Evolutionary conservation across 2,113 vertebrate genomes (phyloP), one percentile per base, ranked within the genome.

Genomic region (Mus musculus): DNA sequence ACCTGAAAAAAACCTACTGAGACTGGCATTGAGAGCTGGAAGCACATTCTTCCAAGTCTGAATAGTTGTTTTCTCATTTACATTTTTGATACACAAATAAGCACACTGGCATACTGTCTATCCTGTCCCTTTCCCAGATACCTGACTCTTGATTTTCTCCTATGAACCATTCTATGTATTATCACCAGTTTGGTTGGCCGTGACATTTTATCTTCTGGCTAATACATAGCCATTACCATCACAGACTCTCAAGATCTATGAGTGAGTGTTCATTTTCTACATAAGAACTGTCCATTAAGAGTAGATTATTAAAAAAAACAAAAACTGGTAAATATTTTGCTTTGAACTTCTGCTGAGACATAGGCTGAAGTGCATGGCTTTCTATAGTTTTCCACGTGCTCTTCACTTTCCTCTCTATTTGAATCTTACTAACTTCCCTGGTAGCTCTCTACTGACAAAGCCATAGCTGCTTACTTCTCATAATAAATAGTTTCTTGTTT

Each of bases 401-500:
- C 59, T 84, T 42, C 56, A 78, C 30, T 46, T 87, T 90, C 39
- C 56, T 39, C 13, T 69, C 9, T 49, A 2, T 49, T 24, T 65
- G 24, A 5, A 20, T 82, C 24, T 69, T 59, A 28, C 33, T 77
- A 82, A 89, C 19, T 24, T 17, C 28, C n/a, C 5, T 54, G 42
- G 30, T 65, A 95, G 4, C 33, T 67, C 8, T 65, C 36, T 77
- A 5, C 26, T 92, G 54, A 69, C 39, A 73, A 88, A 46, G 12
- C 7, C 14, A 67, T 5, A 30, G 59, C 20, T 92, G 10, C 36
- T 92, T 90, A 82, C 46, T 88, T 77, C 56, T 61, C 33, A 19
- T 52, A 89, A 72, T 52, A 93, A 90, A 82, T 86, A 30, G 7
- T 20, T 97, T 94, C 22, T 88, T 86, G 24, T 69, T 86, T 88